Base-by-base conservation (phyloP, 2,113 vertebrate genomes). In the Xenotilapia leptura region DNA sequence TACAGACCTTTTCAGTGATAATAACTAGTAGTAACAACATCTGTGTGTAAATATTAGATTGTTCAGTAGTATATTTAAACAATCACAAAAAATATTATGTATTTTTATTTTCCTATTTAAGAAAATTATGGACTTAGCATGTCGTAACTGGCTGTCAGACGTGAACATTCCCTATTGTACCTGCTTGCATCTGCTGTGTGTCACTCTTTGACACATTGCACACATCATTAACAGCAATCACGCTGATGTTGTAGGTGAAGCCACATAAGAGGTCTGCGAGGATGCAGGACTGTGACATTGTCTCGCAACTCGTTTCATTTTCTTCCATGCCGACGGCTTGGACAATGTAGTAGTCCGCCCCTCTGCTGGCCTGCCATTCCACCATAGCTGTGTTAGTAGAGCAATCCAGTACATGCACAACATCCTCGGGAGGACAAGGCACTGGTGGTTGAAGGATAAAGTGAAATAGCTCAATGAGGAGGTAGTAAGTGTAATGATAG, bases 191-290 rank as follows among this genome's bases (percentile, higher is more conserved):
- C 85, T 91, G 84, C 26, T 45, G 42, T 1, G 87, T 13, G 3
- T 31, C 14, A 54, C 96, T 95, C 33, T 58, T 40, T 0, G 95
- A 95, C 60, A 93, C 84, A 7, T 95, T 95, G 88, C 96, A 97
- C n/a, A 88, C 10, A 6, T 81, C 42, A 85, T 90, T 93, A 7
- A 92, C 9, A 2, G 96, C 93, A 11, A 88, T 38, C 51, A 96
- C 96, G 2, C 88, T 96, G 91, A 97, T 65, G 87, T 94, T 96
- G 93, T 97, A 97, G 11, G 85, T 91, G 42, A 87, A 94, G 70
- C 96, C 95, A 56, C 96, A 97, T 51, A 73, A 11, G 62, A 97
- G 94, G 68, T 95, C 85, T 5, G 84, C 1, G 11, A 97, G 79
- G 12, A 82, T 17, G 42, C 96, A 96, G 84, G 84, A 86, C 11